A percentile compares a stretch with the other conserved stretches of the same genome.
These are phyloP conservation scores for Heliconius aoede DNA, from an alignment of 2,888 invertebrate species.

Conservation along the genomic window DNA sequence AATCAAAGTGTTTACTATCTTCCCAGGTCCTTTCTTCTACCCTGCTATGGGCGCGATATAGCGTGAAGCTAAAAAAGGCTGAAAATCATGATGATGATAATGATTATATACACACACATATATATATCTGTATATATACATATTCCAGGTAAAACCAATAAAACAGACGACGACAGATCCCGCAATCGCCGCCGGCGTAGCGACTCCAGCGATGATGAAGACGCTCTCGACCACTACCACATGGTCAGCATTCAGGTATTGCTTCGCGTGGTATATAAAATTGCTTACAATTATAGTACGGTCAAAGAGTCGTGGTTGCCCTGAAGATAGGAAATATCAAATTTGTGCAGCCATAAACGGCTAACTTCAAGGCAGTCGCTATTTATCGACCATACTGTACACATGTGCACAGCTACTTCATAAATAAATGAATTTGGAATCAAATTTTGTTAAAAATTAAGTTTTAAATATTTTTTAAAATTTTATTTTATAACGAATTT, in stretches of 20 bases:
- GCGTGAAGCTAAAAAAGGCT: too few relatives aligned
- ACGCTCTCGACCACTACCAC: conserved; percentile 87
- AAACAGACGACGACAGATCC: background rate
- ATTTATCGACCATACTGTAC: background rate
- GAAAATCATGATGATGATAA: too few relatives aligned
- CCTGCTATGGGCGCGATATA: too few relatives aligned
- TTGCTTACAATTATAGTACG: conserved; percentile 4
- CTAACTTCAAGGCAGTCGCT: background rate
- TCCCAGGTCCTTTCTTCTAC: too few relatives aligned
- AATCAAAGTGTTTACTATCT: too few relatives aligned
- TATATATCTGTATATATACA: background rate
- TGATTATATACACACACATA: too few relatives aligned
- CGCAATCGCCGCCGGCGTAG: conserved; percentile 53
- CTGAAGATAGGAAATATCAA: background rate
- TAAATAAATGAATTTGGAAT: background rate
- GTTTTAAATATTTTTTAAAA: background rate
- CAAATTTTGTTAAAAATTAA: background rate
- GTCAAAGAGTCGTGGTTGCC: background rate
- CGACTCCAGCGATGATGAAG: conserved; percentile 76
- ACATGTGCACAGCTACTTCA: background rate
- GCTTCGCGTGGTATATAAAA: conserved; percentile 30
- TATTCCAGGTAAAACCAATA: conserved; percentile 57
- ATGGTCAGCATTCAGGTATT: conserved; percentile 89
- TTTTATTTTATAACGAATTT: background rate
- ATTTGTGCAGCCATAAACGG: background rate